phyloP scores from a whole-genome alignment of 2,888 invertebrate genomes.

The Coleophora flavipennella region DNA sequence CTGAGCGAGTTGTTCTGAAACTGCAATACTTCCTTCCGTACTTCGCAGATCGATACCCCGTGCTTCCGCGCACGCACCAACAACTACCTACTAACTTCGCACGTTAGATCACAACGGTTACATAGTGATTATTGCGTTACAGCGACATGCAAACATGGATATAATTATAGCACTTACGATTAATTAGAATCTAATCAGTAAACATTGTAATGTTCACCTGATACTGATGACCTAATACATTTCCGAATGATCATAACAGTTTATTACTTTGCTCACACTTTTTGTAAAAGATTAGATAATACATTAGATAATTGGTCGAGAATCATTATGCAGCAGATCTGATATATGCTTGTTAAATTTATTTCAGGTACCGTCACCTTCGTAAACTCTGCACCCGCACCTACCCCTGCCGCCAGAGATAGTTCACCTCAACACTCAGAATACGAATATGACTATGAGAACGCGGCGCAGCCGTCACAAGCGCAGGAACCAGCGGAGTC shows the following conservation, averaged over 20 bases:
- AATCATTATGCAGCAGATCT: too few relatives aligned
- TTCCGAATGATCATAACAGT: background rate
- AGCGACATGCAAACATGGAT: too few relatives aligned
- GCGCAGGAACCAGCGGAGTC: constrained; percentile 49
- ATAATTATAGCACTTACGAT: too few relatives aligned
- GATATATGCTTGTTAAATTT: background rate
- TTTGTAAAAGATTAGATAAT: background rate
- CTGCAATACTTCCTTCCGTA: too few relatives aligned
- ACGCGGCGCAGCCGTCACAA: constrained; percentile 25
- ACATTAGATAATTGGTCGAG: background rate
- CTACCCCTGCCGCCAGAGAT: constrained; percentile 34
- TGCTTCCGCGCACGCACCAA: too few relatives aligned
- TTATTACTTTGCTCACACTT: background rate
- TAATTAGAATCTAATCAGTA: too few relatives aligned
- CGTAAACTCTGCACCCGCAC: constrained; percentile 31
- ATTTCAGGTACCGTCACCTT: constrained; percentile 39
- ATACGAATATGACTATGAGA: constrained; percentile 61
- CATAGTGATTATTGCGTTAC: too few relatives aligned
- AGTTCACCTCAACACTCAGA: constrained; percentile 32
- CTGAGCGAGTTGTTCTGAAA: too few relatives aligned
- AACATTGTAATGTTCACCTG: too few relatives aligned
- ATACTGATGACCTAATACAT: background rate
- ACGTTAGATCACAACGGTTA: too few relatives aligned
- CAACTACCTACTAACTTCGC: too few relatives aligned
- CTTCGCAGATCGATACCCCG: too few relatives aligned